Base-by-base conservation (phyloP, 2,888 invertebrate genomes). In the Podotricha telesiphe region DNA sequence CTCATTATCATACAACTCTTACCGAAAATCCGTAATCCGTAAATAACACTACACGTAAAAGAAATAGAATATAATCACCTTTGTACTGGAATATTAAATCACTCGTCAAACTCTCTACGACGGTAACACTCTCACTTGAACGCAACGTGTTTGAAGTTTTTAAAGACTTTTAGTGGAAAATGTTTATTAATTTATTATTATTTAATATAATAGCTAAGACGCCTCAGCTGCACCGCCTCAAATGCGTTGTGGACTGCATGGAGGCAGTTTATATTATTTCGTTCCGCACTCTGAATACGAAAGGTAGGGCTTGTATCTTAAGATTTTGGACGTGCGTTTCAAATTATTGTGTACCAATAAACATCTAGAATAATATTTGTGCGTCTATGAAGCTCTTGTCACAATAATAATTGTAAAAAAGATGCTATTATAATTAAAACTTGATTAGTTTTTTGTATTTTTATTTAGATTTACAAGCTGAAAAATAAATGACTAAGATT, bases 41-140 rank as follows among this genome's bases (percentile, higher is more conserved):
- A 34, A 34, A 70, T 78, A 73, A 70, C 80, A 83, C 28, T 76
- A 77, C 71, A 76, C 79, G 74, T 66, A 68, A 61, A 75, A 82
- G 13, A 79, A 75, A 73, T 74, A 79, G 79, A 76, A 72, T 75
- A 78, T 77, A 85, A 77, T 89, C 89, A 93, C 92, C 92, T 93
- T 87, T 83, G 74, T 86, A 93, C 78, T 90, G 79, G 82, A 93
- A 93, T 80, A 91, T 80, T 80, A 93, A 86, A 82, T 91, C 89
- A 89, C 91, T 84, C 83, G 88, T 89, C 91, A 92, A 91, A 83
- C 84, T 86, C 85, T 93, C 92, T 81, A 92, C 90, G 76, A 87
- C 84, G 82, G 77, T 81, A 79, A 91, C 91, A 90, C 90, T 88
- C 81, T 86, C 91, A 89, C 90, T 90, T 82, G 86, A 82, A 79